Evolutionary conservation across 2,113 vertebrate genomes (phyloP).

Genomic region (Deroptyus accipitrinus): DNA sequence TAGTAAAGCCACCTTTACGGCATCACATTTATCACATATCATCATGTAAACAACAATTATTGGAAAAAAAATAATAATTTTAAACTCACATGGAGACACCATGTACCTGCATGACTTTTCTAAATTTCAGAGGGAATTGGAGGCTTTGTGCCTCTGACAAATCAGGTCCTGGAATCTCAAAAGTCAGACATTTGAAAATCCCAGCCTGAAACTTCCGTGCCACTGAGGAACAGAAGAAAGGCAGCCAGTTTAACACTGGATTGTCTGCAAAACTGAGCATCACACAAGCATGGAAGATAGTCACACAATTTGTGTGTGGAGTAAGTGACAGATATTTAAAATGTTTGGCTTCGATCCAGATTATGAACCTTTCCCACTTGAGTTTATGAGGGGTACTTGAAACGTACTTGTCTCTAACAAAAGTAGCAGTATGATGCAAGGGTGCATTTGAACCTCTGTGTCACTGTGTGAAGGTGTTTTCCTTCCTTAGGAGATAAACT

Average conservation of each 20-base stretch:
- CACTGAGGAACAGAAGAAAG: not conserved
- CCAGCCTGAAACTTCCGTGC: not conserved
- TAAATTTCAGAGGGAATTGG: not conserved
- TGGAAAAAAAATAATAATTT: not conserved
- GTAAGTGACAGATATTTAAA: constrained; percentile 33
- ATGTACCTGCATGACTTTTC: not conserved
- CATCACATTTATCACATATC: not conserved
- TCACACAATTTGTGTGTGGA: not conserved
- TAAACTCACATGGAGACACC: not conserved
- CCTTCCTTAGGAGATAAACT: not conserved
- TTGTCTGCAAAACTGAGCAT: not conserved
- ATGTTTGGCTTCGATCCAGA: constrained; percentile 46
- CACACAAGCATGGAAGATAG: not conserved
- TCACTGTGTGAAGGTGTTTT: constrained; percentile 47
- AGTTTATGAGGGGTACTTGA: constrained; percentile 60
- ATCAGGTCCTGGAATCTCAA: not conserved
- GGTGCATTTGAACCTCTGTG: constrained; percentile 3
- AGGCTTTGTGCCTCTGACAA: not conserved
- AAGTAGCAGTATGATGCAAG: constrained; percentile 44
- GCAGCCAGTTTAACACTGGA: not conserved
- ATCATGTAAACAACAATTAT: rapidly evolving
- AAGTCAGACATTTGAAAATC: not conserved
- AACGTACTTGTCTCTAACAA: constrained; percentile 43
- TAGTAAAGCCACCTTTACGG: not conserved
- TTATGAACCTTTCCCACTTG: constrained; percentile 54